Evolutionary conservation across 2,888 invertebrate species (phyloP).

Genomic region (Pheosia gnoma): DNA sequence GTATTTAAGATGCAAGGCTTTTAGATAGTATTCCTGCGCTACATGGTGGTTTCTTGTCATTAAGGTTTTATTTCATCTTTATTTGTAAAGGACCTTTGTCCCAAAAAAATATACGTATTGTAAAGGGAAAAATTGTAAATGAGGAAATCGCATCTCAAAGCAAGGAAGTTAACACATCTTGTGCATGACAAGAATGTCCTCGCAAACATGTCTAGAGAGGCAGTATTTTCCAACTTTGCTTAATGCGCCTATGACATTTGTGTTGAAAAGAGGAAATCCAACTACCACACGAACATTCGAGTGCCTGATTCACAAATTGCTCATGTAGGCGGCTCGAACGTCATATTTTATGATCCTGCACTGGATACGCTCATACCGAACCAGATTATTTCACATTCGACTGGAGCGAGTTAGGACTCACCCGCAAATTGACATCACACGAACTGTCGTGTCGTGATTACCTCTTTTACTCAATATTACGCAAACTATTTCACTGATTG

Average conservation of each 20-base stretch:
- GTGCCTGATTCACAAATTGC: conserved; percentile 12
- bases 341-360: conserved; percentile 5
- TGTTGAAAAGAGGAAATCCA: conserved; percentile 5
- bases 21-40: too few species aligned
- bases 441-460: conserved; percentile 47
- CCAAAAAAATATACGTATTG: too few species aligned
- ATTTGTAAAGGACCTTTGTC: too few species aligned
- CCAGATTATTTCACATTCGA: conserved; percentile 28
- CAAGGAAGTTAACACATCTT: too few species aligned
- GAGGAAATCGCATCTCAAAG: too few species aligned
- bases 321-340: conserved; percentile 7
- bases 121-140: too few species aligned
- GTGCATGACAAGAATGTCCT: too few species aligned
- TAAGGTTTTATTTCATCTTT: too few species aligned
- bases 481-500: not conserved
- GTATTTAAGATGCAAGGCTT: too few species aligned
- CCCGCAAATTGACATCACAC: conserved; percentile 57
- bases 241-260: not conserved
- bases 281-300: conserved; percentile 6
- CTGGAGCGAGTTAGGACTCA: conserved; percentile 55
- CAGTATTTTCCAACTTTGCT: too few species aligned
- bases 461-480: conserved; percentile 21
- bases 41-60: too few species aligned
- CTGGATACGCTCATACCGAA: conserved; percentile 14
- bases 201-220: too few species aligned